Base-by-base conservation (phyloP, 2,113 vertebrate species). In the Lucifuga dentata region DNA sequence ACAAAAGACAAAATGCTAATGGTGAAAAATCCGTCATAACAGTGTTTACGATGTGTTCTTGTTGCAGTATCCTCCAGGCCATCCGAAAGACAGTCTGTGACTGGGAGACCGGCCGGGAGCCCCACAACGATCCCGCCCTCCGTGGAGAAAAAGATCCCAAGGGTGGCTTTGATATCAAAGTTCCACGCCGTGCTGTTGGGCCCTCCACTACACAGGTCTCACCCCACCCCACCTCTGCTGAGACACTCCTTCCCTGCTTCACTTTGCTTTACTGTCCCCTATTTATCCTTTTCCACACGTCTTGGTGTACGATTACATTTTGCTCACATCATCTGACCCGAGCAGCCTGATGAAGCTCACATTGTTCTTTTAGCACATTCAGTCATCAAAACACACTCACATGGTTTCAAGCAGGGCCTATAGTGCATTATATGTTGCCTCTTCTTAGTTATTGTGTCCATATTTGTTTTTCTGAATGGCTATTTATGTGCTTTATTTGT, bases 111-210 rank as follows among this genome's bases (percentile, higher is more conserved):
- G 96, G 94, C 17, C 92, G 96, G 11, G 98, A 99, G 84, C 98
- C 98, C 4, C 95, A 96, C 64, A 99, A 98, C 23, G 98, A 99
- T 84, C 98, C 98, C 0, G 98, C 96, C 59, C 91, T 99, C 67
- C 93, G 96, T 60, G 98, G 98, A 20, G 98, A 99, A 77, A 99
- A 99, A 72, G 98, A 99, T 76, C 98, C 98, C 41, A 99, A 99
- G 85, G 98, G 98, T 5, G 98, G 98, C 58, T 99, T 99, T 63
- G 98, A 99, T 73, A 99, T 99, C 74, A 99, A 97, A 90, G 98
- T 99, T 62, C 98, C 98, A 48, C 94, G 98, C 1, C 92, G 98
- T 41, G 95, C 97, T 0, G 98, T 99, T 49, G 98, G 98, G 1
- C 98, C 98, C 1, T 99, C 98, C 44, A 99, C 95, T 72, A 99